Percentiles rank a stretch among this genome's conserved stretches.
phyloP scores from a whole-genome alignment of 2,797 vertebrate genomes.

The Antennarius maculatus region DNA sequence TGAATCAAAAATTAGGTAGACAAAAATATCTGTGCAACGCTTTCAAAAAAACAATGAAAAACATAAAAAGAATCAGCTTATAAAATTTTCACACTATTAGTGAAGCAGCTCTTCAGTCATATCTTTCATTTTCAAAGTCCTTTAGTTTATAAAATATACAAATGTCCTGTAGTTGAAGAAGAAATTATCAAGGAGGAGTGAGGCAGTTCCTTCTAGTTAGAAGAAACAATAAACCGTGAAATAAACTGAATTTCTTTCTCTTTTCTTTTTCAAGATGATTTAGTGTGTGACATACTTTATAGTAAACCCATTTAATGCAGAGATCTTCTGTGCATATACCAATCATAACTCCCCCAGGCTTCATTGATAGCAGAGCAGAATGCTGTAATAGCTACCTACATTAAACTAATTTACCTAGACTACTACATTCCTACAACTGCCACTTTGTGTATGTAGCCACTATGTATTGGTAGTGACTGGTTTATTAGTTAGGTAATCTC shows the following conservation, averaged over 20 bases:
- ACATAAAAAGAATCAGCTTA: constrained; percentile 63
- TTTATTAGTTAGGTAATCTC: constrained; percentile 31
- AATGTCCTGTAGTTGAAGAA: constrained; percentile 31
- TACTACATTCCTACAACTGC: constrained; percentile 16
- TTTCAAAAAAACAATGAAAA: constrained; percentile 47
- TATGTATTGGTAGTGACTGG: background rate
- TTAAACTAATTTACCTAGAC: constrained; percentile 7
- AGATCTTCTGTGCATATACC: constrained; percentile 15
- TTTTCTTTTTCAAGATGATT: constrained; percentile 28
- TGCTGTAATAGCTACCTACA: constrained; percentile 19
- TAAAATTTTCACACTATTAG: constrained; percentile 49
- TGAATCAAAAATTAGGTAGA: constrained; percentile 70
- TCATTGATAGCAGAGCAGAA: constrained; percentile 19
- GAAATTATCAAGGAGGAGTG: constrained; percentile 8
- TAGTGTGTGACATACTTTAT: background rate
- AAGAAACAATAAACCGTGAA: background rate
- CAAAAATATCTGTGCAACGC: constrained; percentile 67
- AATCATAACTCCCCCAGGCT: constrained; percentile 12
- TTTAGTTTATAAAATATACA: constrained; percentile 67
- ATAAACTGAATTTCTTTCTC: constrained; percentile 11
- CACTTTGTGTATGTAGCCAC: constrained; percentile 10
- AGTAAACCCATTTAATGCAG: constrained; percentile 32
- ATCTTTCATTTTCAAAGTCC: constrained; percentile 22
- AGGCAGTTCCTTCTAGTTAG: background rate
- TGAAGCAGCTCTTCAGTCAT: constrained; percentile 39